phyloP scores from a whole-genome alignment of 2,113 vertebrate genomes.

The Sander vitreus region DNA sequence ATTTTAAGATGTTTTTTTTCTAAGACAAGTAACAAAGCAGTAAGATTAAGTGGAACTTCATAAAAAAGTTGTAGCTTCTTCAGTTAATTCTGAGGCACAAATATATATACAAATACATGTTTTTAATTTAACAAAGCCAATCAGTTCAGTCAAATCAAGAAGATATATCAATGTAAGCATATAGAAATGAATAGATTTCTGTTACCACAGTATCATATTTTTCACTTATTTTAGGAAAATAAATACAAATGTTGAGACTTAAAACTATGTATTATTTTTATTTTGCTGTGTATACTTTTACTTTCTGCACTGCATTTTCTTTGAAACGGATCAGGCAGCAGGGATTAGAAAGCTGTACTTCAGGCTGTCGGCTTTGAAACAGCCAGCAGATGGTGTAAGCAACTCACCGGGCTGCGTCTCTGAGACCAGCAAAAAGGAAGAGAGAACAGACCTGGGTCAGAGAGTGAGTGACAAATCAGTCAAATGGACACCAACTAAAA shows the following conservation, averaged over 20 bases:
- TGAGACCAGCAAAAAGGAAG: conserved; percentile 98
- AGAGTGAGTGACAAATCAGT: conserved; percentile 92
- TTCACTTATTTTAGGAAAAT: background rate
- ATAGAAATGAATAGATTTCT: background rate
- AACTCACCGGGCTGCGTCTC: conserved; percentile 99
- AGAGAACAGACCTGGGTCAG: conserved; percentile 99
- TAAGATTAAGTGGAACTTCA: background rate
- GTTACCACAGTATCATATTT: background rate
- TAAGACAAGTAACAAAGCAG: background rate
- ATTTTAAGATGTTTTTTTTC: background rate
- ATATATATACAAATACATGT: background rate
- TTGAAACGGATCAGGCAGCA: background rate
- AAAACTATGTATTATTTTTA: background rate
- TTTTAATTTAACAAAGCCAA: background rate
- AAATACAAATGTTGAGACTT: background rate
- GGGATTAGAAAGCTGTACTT: conserved; percentile 23
- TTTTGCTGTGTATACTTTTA: background rate
- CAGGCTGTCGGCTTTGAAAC: conserved; percentile 32
- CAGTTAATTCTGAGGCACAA: background rate
- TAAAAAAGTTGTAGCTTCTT: background rate
- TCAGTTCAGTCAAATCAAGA: background rate
- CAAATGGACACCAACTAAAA: conserved; percentile 79
- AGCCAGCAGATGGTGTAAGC: conserved; percentile 58
- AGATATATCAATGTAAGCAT: background rate
- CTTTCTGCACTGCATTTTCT: background rate